A percentile compares a stretch with the other conserved stretches of the same genome.
These are phyloP conservation scores for Chaetogeoica ovagalla DNA, from an alignment of 2,888 invertebrate genomes.

Conservation along the genomic window DNA sequence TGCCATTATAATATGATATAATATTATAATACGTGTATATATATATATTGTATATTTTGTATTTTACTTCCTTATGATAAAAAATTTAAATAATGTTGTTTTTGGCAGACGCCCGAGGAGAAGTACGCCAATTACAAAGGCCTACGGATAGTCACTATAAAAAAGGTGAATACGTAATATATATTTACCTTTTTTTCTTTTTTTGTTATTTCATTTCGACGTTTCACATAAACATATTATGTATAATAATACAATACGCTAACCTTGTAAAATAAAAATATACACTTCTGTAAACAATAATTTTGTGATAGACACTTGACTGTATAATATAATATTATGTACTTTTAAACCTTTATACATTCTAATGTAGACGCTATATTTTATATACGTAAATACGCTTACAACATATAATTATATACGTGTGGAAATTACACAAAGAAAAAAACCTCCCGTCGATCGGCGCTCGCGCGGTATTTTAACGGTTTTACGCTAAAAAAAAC, in stretches of 20 bases:
- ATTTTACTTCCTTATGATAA: neutral
- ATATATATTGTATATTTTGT: neutral
- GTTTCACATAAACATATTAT: neutral
- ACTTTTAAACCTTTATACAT: no score
- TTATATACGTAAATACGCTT: no score
- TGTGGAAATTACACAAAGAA: neutral
- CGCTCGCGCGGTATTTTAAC: conserved; percentile 5
- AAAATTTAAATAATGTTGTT: conserved; percentile 12
- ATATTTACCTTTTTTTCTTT: neutral
- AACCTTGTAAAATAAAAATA: conserved; percentile 35
- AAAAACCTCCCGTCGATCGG: neutral
- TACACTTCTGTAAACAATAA: conserved; percentile 10
- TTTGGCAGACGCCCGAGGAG: conserved; percentile 69
- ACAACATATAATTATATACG: neutral
- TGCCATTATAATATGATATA: neutral
- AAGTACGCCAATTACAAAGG: conserved; percentile 76
- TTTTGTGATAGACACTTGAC: conserved; percentile 3
- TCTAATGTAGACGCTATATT: neutral
- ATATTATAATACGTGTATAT: neutral
- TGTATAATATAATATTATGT: neutral
- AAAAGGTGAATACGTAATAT: conserved; percentile 69
- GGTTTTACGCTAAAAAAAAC: no score
- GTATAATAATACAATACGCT: neutral
- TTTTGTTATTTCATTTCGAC: neutral
- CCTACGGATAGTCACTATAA: conserved; percentile 77